Evolutionary conservation across 2,888 invertebrate genomes (phyloP), one percentile per base, ranked within the genome.

Genomic region (Agriopis marginaria): DNA sequence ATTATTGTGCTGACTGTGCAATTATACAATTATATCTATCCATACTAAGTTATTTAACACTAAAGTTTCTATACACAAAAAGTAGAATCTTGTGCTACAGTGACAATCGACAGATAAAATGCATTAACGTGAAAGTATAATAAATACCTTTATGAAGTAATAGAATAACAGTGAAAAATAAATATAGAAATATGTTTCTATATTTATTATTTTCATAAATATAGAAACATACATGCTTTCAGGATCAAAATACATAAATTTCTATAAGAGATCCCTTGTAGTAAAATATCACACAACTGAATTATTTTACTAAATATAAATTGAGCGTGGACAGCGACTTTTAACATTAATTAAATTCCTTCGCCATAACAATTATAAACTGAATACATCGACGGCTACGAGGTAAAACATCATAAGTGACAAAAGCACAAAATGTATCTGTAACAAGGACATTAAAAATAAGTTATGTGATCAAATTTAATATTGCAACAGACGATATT

Each of bases 1-100:
- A 72, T 81, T 80, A 83, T 86, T 88, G 91, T 92, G 91, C 91
- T 81, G 84, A 86, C 79, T 84, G 92, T 92, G 93, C 90, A 87
- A 83, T 72, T 69, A 71, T 72, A 68, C 68, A 71, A 64, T 72
- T 70, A 51, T 77, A 82, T 79, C 75, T 84, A 83, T 82, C 77
- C 81, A 81, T 77, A 74, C 76, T 82, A 84, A 62, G 42, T 59
- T 61, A 64, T 45, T 62, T 56, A 61, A 81, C 80, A 77, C 77
- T 82, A 82, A 78, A 56, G 75, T 79, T 78, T 76, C 79, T 86
- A 86, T 80, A 82, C 82, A 84, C 76, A 73, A 82, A 83, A 78
- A 82, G 76, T 80, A 79, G 63, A 77, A 76, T 71, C 72, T 84
- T 83, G 88, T 88, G 88, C 86, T 82, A 74, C 66, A 78, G 86